phyloP scores from a whole-genome alignment of 2,113 vertebrate genomes.

The Pica pica region DNA sequence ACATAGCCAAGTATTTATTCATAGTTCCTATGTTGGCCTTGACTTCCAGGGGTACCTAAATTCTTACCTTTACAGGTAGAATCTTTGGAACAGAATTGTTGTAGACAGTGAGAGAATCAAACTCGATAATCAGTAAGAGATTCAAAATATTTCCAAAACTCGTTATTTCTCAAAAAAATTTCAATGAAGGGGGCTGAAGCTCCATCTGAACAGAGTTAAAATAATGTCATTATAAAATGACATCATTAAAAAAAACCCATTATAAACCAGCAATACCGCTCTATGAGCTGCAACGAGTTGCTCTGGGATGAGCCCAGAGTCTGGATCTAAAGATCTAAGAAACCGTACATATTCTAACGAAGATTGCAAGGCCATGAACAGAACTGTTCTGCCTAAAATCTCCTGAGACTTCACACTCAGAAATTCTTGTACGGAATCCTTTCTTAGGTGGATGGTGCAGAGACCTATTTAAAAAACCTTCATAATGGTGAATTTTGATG shows the following conservation, averaged over 20 bases:
- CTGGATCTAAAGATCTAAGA: not conserved
- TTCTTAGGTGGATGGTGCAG: not conserved
- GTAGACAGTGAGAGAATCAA: not conserved
- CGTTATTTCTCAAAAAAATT: not conserved
- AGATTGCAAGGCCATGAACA: not conserved
- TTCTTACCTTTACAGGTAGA: not conserved
- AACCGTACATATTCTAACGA: accelerated
- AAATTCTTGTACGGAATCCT: not conserved
- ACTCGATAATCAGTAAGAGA: not conserved
- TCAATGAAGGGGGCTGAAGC: not conserved
- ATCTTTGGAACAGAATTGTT: not conserved
- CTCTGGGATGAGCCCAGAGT: not conserved
- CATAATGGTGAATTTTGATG: not conserved
- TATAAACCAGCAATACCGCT: not conserved
- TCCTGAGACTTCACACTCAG: not conserved
- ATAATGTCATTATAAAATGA: not conserved
- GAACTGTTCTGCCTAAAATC: not conserved
- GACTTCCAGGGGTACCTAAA: not conserved
- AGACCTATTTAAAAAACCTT: not conserved
- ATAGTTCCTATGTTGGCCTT: not conserved
- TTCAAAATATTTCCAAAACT: not conserved
- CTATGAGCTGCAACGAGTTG: not conserved
- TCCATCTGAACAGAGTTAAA: not conserved
- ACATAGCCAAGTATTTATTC: not conserved
- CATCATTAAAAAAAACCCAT: not conserved